These are phyloP conservation scores for Parochlus steinenii DNA, from an alignment of 2,888 invertebrate species.

Conservation along the genomic window DNA sequence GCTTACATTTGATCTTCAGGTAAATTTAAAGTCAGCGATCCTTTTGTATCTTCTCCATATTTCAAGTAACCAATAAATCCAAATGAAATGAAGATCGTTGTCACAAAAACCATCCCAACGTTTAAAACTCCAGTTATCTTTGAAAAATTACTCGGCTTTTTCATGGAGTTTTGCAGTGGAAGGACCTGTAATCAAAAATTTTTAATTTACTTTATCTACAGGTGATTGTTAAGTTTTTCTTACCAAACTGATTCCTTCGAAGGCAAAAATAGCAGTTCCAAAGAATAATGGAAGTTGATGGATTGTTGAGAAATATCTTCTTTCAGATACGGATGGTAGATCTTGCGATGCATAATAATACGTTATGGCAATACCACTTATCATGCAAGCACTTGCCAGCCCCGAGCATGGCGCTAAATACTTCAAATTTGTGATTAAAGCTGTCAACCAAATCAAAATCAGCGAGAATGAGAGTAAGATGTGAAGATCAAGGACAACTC, in stretches of 20 bases:
- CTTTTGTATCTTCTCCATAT: constrained; percentile 65
- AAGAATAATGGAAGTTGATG: constrained; percentile 73
- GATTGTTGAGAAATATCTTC: constrained; percentile 20
- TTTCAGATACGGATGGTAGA: constrained; percentile 42
- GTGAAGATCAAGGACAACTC: constrained; percentile 42
- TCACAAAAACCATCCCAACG: constrained; percentile 71
- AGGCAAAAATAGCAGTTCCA: constrained; percentile 90
- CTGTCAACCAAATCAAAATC: constrained; percentile 52
- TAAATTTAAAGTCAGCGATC: constrained; percentile 80
- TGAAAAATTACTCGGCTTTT: constrained; percentile 56
- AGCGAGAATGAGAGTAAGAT: constrained; percentile 58
- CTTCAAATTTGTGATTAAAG: constrained; percentile 61
- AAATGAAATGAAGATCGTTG: constrained; percentile 56
- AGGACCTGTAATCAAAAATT: constrained; percentile 44
- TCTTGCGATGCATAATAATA: constrained; percentile 58
- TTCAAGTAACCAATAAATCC: constrained; percentile 81
- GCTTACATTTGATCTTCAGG: constrained; percentile 41
- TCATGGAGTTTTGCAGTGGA: constrained; percentile 87
- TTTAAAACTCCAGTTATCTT: constrained; percentile 73
- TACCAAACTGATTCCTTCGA: constrained; percentile 88
- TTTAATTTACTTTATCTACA: no score
- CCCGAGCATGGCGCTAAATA: constrained; percentile 61
- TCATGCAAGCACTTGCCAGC: constrained; percentile 61
- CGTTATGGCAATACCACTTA: constrained; percentile 54
- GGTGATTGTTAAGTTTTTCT: no score